Conservation (phyloP, 2,888 invertebrate genomes). For the Ormyrus pomaceus region DNA sequence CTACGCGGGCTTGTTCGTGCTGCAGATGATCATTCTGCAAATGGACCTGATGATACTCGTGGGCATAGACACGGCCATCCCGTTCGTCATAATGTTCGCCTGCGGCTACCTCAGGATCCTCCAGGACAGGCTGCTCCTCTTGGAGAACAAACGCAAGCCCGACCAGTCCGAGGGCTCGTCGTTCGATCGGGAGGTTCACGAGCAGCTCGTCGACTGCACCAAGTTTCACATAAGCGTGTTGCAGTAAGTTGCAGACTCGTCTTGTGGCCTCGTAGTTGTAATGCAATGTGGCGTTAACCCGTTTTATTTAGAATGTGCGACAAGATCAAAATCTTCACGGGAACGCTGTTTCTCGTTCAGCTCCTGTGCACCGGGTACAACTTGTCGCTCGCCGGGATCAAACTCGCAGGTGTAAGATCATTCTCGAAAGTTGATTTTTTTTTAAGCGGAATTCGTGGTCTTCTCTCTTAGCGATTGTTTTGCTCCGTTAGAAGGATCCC, state of each 20-base stretch:
- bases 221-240: conserved; percentile 9
- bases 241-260: not conserved
- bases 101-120: not conserved
- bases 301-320: not conserved
- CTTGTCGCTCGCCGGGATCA: not conserved
- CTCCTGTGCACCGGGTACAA: conserved; percentile 4
- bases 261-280: not conserved
- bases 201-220: not conserved
- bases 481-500: not conserved
- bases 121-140: not conserved
- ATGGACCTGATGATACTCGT: not conserved
- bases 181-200: not conserved
- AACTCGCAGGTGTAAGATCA: not conserved
- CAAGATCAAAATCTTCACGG: not conserved
- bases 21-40: not conserved
- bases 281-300: not conserved
- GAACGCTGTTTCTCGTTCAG: not conserved
- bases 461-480: not conserved
- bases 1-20: not conserved
- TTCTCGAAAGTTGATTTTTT: not conserved
- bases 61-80: not conserved
- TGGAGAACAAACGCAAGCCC: not conserved
- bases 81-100: not conserved
- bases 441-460: not conserved
- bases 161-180: not conserved